Evolutionary conservation across 2,888 invertebrate genomes (phyloP).

Genomic region (Lasioglossum malachurum): DNA sequence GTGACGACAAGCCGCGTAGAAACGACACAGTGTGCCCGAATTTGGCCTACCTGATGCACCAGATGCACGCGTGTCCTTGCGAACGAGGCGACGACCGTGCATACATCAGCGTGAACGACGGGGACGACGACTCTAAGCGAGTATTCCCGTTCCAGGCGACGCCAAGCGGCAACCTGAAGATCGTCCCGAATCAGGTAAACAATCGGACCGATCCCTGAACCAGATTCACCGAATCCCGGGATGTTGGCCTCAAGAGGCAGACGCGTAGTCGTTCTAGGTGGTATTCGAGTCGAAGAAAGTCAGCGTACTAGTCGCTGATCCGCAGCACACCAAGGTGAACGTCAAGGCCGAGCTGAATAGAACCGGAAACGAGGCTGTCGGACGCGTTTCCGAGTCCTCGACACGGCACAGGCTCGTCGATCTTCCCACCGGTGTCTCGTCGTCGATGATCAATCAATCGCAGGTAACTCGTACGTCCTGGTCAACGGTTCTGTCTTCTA

Average conservation of each 20-base stretch:
- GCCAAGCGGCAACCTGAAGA: slow-evolving; percentile 90
- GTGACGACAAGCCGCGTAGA: slow-evolving; percentile 32
- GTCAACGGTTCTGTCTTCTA: not conserved
- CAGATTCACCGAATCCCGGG: slow-evolving; percentile 21
- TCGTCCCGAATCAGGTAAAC: slow-evolving; percentile 89
- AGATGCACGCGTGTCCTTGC: slow-evolving; percentile 68
- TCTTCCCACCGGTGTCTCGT: slow-evolving; percentile 70
- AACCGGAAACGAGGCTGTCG: slow-evolving; percentile 58
- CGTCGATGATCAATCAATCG: slow-evolving; percentile 74
- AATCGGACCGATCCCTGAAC: slow-evolving; percentile 1
- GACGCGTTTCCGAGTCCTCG: slow-evolving; percentile 60
- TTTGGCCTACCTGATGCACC: slow-evolving; percentile 73
- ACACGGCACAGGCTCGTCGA: slow-evolving; percentile 65
- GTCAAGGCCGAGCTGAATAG: slow-evolving; percentile 83
- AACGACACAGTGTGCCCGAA: slow-evolving; percentile 46
- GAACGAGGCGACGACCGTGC: slow-evolving; percentile 61
- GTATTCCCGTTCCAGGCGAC: slow-evolving; percentile 89
- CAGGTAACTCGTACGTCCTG: slow-evolving; percentile 62
- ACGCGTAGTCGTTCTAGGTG: slow-evolving; percentile 85
- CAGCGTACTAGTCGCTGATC: slow-evolving; percentile 89
- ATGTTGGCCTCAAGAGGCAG: slow-evolving; percentile 59
- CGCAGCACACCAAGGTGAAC: slow-evolving; percentile 88
- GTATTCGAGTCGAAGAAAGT: slow-evolving; percentile 90
- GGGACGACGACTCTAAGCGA: slow-evolving; percentile 64
- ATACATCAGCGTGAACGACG: slow-evolving; percentile 63